Evolutionary conservation across 2,888 invertebrate species (phyloP).

Genomic region (Petrolisthes cinctipes): DNA sequence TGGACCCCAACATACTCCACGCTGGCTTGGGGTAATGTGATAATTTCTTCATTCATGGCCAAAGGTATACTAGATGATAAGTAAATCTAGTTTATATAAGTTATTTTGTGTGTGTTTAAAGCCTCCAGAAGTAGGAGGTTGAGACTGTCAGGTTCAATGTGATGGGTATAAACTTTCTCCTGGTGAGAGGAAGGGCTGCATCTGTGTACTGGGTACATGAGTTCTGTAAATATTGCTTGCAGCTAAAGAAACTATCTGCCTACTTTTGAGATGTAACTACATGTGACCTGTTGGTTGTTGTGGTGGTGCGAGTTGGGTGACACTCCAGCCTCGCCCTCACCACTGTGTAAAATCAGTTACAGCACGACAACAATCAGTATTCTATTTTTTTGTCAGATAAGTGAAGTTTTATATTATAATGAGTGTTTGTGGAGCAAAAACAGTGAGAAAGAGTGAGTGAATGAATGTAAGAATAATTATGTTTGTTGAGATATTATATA

Average conservation of each 20-base stretch:
- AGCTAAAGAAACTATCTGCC: constrained; percentile 23
- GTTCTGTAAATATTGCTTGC: constrained; percentile 48
- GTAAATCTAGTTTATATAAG: constrained; percentile 45
- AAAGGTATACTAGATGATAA: constrained; percentile 48
- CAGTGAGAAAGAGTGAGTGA: constrained; percentile 1
- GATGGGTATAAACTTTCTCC: constrained; percentile 34
- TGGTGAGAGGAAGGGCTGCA: constrained; percentile 34
- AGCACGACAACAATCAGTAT: constrained; percentile 48
- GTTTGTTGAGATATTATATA: constrained; percentile 20
- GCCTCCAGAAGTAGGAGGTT: constrained; percentile 8
- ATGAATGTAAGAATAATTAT: background rate
- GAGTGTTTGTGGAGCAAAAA: background rate
- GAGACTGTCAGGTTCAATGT: constrained; percentile 21
- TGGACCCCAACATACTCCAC: background rate
- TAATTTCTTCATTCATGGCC: constrained; percentile 50
- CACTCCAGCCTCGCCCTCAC: background rate
- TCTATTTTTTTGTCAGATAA: constrained; percentile 49
- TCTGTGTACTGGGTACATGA: constrained; percentile 46
- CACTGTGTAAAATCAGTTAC: constrained; percentile 29
- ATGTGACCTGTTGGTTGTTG: constrained; percentile 50
- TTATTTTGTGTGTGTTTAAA: constrained; percentile 42
- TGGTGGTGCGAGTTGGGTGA: background rate
- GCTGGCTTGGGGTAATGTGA: constrained; percentile 42
- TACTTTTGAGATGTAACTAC: constrained; percentile 51
- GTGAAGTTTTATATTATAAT: constrained; percentile 45